Evolutionary conservation across 2,113 vertebrate species (phyloP).

Genomic region (Osmerus mordax): DNA sequence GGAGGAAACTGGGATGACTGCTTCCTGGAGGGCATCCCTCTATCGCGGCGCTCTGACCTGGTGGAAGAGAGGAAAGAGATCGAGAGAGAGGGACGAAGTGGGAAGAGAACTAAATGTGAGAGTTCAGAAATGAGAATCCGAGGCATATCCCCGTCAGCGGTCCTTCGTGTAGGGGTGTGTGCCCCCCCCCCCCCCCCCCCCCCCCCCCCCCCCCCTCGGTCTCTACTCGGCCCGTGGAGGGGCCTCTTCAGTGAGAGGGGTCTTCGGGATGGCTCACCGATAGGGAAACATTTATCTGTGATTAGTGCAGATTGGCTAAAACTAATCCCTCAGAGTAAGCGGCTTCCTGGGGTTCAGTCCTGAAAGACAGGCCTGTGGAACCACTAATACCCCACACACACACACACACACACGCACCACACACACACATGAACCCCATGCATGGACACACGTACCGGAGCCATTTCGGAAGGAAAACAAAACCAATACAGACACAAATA

Average conservation of each 20-base stretch:
- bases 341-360: constrained; percentile 81
- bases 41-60: constrained; percentile 30
- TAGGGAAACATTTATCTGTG: constrained; percentile 83
- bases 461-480: not conserved
- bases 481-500: not conserved
- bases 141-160: not conserved
- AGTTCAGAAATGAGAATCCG: not conserved
- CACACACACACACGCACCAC: constrained; percentile 14
- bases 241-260: constrained; percentile 35
- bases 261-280: constrained; percentile 68
- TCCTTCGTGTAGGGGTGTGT: not conserved
- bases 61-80: constrained; percentile 37
- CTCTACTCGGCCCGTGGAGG: constrained; percentile 24
- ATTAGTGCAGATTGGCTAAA: constrained; percentile 87
- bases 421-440: constrained; percentile 8
- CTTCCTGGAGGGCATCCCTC: constrained; percentile 45
- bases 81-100: not conserved
- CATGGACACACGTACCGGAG: not conserved
- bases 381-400: constrained; percentile 19
- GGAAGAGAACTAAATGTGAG: too few relatives aligned
- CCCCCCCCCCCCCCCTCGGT: too few relatives aligned
- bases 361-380: constrained; percentile 54
- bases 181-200: too few relatives aligned
- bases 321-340: constrained; percentile 83
- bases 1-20: constrained; percentile 75